phyloP scores from a whole-genome alignment of 2,797 vertebrate genomes.

The Acrossocheilus wenchowensis region DNA sequence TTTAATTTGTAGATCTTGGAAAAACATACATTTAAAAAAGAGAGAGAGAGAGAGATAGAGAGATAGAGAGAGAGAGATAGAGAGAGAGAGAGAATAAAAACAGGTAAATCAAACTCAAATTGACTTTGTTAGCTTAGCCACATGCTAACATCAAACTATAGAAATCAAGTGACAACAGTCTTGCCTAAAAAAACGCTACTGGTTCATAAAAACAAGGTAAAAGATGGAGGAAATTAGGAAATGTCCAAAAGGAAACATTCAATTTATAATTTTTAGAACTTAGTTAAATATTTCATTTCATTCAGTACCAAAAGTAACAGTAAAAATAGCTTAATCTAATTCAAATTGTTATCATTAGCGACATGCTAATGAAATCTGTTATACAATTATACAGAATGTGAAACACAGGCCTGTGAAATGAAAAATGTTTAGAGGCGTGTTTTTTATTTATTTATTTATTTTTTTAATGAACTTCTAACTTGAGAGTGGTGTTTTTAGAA shows the following conservation, averaged over 20 bases:
- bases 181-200: not conserved
- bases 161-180: not conserved
- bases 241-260: not conserved
- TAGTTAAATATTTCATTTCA: not conserved
- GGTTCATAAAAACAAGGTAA: not conserved
- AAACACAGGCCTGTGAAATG: not conserved
- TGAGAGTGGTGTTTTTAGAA: not conserved
- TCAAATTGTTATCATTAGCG: too few relatives aligned
- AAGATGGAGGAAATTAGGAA: not conserved
- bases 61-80: not conserved
- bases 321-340: too few relatives aligned
- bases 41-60: not conserved
- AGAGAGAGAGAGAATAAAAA: not conserved
- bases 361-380: not conserved
- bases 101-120: not conserved
- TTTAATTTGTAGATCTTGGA: not conserved
- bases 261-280: not conserved
- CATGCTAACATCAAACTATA: slow-evolving; percentile 3
- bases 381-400: not conserved
- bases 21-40: not conserved
- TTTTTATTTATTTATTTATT: not conserved
- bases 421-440: not conserved
- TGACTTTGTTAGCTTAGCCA: not conserved
- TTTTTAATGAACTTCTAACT: not conserved
- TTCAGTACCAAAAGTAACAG: not conserved